Percentiles rank a stretch among this genome's conserved stretches.
These are phyloP conservation scores for Acrobasis suavella DNA, from an alignment of 2,888 invertebrate genomes.

Conservation along the genomic window DNA sequence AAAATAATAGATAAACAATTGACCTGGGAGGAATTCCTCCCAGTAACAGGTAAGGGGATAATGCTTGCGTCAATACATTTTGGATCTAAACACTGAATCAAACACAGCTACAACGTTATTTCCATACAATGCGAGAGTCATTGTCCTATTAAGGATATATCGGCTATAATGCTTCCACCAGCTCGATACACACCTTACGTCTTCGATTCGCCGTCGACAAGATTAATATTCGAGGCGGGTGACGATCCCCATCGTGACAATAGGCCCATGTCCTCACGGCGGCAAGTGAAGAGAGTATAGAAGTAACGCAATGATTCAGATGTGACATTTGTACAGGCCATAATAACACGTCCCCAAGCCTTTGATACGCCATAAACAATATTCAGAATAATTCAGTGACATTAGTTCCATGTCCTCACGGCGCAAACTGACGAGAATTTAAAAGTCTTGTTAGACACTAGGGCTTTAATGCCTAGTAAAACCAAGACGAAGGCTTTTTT, in stretches of 20 bases:
- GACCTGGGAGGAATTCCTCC: no score
- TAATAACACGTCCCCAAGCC: no score
- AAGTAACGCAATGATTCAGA: not conserved
- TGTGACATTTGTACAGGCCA: no score
- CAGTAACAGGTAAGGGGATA: no score
- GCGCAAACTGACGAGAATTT: no score
- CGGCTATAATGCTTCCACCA: constrained; percentile 46
- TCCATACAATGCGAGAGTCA: constrained; percentile 58
- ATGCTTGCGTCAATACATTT: not conserved
- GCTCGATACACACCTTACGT: constrained; percentile 44
- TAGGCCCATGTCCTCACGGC: constrained; percentile 53
- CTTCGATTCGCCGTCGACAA: constrained; percentile 62
- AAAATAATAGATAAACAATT: no score
- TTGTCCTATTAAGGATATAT: constrained; percentile 59
- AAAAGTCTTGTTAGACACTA: no score
- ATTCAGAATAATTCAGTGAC: no score
- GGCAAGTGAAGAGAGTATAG: not conserved
- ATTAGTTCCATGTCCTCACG: no score
- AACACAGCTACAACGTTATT: constrained; percentile 33
- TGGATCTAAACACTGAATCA: not conserved
- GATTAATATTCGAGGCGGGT: constrained; percentile 78
- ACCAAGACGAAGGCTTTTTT: no score
- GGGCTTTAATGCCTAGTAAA: no score
- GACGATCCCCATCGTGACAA: constrained; percentile 70
- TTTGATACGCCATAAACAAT: no score